These are phyloP conservation scores for Gila orcuttii DNA, from an alignment of 2,113 vertebrate species.

Conservation along the genomic window DNA sequence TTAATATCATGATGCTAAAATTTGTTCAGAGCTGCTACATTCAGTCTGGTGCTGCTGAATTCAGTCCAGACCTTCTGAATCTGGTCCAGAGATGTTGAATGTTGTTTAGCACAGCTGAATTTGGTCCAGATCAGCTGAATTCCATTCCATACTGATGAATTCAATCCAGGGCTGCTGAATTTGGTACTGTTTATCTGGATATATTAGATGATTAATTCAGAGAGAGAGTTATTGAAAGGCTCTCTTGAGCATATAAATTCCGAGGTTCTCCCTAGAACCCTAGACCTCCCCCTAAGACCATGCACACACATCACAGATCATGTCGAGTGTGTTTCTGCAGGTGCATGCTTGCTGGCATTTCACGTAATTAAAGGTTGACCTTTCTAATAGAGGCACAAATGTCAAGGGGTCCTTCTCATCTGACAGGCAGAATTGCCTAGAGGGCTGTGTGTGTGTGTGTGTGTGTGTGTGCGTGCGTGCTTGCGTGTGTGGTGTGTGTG, in stretches of 20 bases:
- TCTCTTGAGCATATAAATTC: neutral
- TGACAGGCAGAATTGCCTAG: conserved; percentile 45
- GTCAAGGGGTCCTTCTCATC: conserved; percentile 50
- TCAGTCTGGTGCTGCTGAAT: neutral
- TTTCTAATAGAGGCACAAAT: conserved; percentile 61
- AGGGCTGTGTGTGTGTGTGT: conserved; percentile 17
- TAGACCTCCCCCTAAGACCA: neutral
- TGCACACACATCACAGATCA: neutral
- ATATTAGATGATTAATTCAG: neutral
- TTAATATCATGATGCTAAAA: neutral
- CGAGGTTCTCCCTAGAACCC: neutral
- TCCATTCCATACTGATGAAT: neutral
- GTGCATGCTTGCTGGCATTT: conserved; percentile 57
- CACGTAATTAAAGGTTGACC: conserved; percentile 59
- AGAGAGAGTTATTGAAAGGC: neutral
- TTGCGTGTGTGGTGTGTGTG: no score
- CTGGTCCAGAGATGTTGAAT: neutral
- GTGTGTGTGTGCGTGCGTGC: conserved; percentile 15
- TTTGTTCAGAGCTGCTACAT: neutral
- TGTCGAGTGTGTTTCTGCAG: conserved; percentile 37
- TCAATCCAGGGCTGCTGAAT: neutral
- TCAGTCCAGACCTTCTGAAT: conserved; percentile 3
- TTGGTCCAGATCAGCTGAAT: neutral
- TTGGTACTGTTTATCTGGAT: neutral
- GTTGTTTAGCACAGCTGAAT: neutral